phyloP scores from a whole-genome alignment of 1,140 invertebrate species.

The Aphaenogaster floridana region DNA sequence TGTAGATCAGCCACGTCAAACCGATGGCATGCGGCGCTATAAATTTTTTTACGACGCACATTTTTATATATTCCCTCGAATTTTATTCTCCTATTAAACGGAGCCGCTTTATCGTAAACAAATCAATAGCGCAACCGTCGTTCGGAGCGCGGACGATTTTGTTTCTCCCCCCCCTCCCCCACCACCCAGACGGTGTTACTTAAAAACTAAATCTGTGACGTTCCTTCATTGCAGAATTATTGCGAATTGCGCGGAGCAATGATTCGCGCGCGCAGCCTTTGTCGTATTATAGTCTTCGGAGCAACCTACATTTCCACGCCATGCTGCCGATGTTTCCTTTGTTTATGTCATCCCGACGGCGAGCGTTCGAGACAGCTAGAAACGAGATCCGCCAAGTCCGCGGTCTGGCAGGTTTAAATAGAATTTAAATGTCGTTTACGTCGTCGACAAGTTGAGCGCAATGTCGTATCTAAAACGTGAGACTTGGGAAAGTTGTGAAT shows the following conservation, averaged over 20 bases:
- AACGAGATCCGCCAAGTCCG: conserved; percentile 40
- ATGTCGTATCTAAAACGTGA: not conserved
- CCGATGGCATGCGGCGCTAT: not conserved
- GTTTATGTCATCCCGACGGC: conserved; percentile 18
- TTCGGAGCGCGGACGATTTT: not conserved
- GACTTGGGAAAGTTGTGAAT: not conserved
- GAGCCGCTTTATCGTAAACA: not conserved
- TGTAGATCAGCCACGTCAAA: conserved; percentile 39
- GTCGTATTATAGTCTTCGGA: not conserved
- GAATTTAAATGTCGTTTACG: conserved; percentile 40
- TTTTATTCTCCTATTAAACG: not conserved
- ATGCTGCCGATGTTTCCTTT: conserved; percentile 14
- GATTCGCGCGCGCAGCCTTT: not conserved
- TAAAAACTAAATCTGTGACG: not conserved
- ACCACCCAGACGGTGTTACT: too few species aligned
- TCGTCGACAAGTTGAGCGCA: not conserved
- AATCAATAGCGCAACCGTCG: not conserved
- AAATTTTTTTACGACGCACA: conserved; percentile 16
- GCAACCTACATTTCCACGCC: conserved; percentile 20
- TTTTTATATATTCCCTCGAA: not conserved
- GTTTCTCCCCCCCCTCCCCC: not conserved
- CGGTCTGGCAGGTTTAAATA: conserved; percentile 39
- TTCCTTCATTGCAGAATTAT: not conserved
- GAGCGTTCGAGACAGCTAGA: not conserved
- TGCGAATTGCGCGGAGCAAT: not conserved